phyloP scores from a whole-genome alignment of 2,888 invertebrate genomes.

The Acleris literana region DNA sequence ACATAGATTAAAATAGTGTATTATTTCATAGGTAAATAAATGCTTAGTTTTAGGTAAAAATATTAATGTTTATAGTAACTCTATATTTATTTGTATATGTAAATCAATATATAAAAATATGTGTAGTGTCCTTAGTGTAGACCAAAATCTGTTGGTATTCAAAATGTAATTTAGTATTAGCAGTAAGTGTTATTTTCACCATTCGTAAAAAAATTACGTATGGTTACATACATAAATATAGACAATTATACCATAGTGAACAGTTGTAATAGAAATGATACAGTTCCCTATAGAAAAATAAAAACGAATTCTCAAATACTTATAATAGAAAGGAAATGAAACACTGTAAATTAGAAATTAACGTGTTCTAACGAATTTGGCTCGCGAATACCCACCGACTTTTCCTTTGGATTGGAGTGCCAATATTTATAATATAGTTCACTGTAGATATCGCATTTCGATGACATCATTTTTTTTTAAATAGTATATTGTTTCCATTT shows the following conservation, averaged over 20 bases:
- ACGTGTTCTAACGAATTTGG: slow-evolving; percentile 45
- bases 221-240: slow-evolving; percentile 50
- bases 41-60: slow-evolving; percentile 43
- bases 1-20: slow-evolving; percentile 36
- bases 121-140: slow-evolving; percentile 52
- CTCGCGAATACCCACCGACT: slow-evolving; percentile 62
- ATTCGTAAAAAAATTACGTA: slow-evolving; percentile 56
- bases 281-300: slow-evolving; percentile 24
- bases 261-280: slow-evolving; percentile 33
- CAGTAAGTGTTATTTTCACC: slow-evolving; percentile 71
- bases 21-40: slow-evolving; percentile 54
- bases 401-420: slow-evolving; percentile 51
- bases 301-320: slow-evolving; percentile 29
- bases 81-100: slow-evolving; percentile 71
- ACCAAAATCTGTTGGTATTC: slow-evolving; percentile 68
- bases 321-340: slow-evolving; percentile 36
- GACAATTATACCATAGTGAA: slow-evolving; percentile 29
- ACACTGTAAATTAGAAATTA: slow-evolving; percentile 23
- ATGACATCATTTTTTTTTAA: slow-evolving; percentile 4
- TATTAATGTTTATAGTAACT: slow-evolving; percentile 63
- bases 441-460: slow-evolving; percentile 42
- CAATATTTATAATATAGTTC: slow-evolving; percentile 48
- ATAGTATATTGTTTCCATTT: background rate
- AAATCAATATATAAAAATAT: slow-evolving; percentile 55
- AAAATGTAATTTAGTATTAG: slow-evolving; percentile 56